Base-by-base conservation (phyloP, 2,888 invertebrate genomes). In the Ecdyonurus torrentis region DNA sequence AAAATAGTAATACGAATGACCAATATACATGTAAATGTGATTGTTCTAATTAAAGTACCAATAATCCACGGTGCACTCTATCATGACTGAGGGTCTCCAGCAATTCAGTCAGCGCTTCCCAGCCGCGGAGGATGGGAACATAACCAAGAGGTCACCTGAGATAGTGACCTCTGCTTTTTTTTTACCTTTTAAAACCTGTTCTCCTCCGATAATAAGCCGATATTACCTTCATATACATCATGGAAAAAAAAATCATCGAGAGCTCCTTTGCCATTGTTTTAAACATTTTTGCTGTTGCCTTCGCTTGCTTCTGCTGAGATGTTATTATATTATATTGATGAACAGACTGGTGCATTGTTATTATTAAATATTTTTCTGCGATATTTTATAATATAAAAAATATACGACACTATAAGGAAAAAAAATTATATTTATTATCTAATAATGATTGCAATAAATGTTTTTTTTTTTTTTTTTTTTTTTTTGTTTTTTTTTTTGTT, bases 91-190 rank as follows among this genome's bases (percentile, higher is more conserved):
- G 37, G 37, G 37, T 37, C 5, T 37, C 37, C 37, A 10, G 7
- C 7, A 37, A 15, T 37, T 5, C 7, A 10, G 37, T 37, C 37
- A 37, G 5, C 37, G 37, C 37, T 37, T 37, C 37, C 37, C 37
- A 37, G 15, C 7, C 37, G 37, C 7, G 15, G 37, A 37, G 37
- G 37, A 37, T 37, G 37, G 37, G 37, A 37, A 37, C 37, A 10
- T 15, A 5, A n/a, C 7, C 55, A 22, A 55, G 22, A 55, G 55
- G 55, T 55, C 55, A 55, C 7, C 55, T 55, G 55, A 55, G 55
- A 55, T 55, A 55, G 55, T 55, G 55, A 55, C 55, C 55, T 55
- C n/a, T 55, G 22, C 55, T 22, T 55, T 55, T 55, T 55, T 20
- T 55, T 55, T 55, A 55, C 19, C 19, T 55, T n/a, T 55, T 7